Evolutionary conservation across 1,140 invertebrate species (phyloP), one percentile per base, ranked within the genome.

Genomic region (Dryas iulia): DNA sequence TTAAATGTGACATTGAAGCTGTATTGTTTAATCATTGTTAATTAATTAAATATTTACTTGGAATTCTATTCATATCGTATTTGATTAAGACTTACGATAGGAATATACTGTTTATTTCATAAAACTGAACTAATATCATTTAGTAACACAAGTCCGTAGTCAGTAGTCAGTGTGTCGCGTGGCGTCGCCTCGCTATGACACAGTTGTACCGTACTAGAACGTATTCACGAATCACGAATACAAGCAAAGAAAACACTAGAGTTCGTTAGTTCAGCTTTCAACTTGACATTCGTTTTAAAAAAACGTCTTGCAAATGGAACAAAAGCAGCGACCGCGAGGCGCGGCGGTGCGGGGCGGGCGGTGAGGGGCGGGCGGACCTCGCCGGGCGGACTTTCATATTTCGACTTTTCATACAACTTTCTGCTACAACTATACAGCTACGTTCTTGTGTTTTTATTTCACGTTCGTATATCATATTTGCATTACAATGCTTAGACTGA

Each of bases 181-280:
- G n/a, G n/a, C n/a, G n/a, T n/a, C n/a, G n/a, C n/a, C n/a, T n/a
- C n/a, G n/a, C n/a, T n/a, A n/a, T n/a, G 6, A 10, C 30, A 31
- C 30, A 33, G 31, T 33, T 33, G 31, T 33, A 3, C 10, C 3
- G 10, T 3, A 33, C 2, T 10, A 10, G 31, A 10, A 12, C 12
- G 31, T 33, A 33, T 12, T 39, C 35, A 18, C 14, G 35, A 18
- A 14, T 39, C 5, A 39, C 39, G 10, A 47, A 10, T 10, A 47
- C 39, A 47, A 18, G 39, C 39, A 47, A 47, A 47, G 18, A 21
- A 47, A 47, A 47, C 39, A 47, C 14, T 47, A 21, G 39, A 47
- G 28, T 57, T 57, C 54, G 54, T 57, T 57, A 57, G 54, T 57
- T 57, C 23, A 26, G 54, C 54, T 57, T 47, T n/a, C 12, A 57